Evolutionary conservation across 2,113 vertebrate genomes (phyloP), one percentile per base, ranked within the genome.

Genomic region (Varanus salvator): DNA sequence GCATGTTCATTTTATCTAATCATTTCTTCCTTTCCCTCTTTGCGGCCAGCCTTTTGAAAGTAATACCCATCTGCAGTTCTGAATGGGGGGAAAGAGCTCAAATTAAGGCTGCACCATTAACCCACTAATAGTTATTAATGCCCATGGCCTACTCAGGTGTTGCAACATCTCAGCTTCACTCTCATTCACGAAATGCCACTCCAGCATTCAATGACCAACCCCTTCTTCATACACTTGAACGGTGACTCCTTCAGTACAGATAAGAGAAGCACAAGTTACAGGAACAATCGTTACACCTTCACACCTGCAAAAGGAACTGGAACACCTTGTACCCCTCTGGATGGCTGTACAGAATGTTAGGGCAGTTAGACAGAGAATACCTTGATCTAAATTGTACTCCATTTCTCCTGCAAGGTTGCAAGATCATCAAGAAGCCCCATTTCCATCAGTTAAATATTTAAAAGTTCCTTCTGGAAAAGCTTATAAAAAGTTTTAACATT

Each of bases 171-270:
- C 23, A 27, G 1, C 19, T 48, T 66, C 31, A 5, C 27, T 34
- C 29, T 80, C 50, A 48, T 44, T 83, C 82, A 68, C 44, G 87
- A 68, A 75, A 90, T 57, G 14, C 19, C 6, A 0, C 71, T 5
- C 1, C 2, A 38, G 15, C 6, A 66, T 80, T 94, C 82, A 25
- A 76, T 80, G 19, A 6, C 4, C 0, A 0, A 3, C 81, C 77
- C 84, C 87, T 90, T 69, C 84, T 57, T 48, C 66, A 27, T 90
- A 12, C 87, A 34, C 64, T 94, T 52, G 86, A 82, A 71, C 60
- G 14, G 23, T 85, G 85, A 69, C 78, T 64, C 85, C 78, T 44
- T 89, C 86, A 71, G 87, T 34, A 66, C 52, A 78, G 76, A 76
- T 75, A 72, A 88, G 66, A 21, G 50, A n/a, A 48, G 57, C 72